Percentiles rank a stretch among this genome's conserved stretches.
These are phyloP conservation scores for Bombycilla garrulus DNA, from an alignment of 2,113 vertebrate genomes.

Conservation along the genomic window DNA sequence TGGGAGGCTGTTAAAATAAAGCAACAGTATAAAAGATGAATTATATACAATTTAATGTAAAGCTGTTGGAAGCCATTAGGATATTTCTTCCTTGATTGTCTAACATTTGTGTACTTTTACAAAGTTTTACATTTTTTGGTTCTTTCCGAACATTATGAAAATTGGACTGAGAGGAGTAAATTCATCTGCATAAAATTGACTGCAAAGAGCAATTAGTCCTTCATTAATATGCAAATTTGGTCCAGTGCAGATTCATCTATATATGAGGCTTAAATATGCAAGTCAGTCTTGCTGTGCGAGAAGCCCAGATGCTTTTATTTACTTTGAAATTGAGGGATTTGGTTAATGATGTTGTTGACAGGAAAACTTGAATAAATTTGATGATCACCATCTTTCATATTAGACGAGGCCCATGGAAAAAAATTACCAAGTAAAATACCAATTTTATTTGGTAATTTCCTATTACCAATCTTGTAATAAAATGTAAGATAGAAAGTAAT, in stretches of 20 bases:
- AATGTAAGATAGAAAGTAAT: constrained; percentile 65
- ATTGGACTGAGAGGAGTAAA: constrained; percentile 71
- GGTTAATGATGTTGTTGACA: constrained; percentile 76
- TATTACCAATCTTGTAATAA: constrained; percentile 65
- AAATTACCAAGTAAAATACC: constrained; percentile 57
- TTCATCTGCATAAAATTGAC: constrained; percentile 76
- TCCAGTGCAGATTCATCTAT: constrained; percentile 73
- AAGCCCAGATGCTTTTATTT: constrained; percentile 78
- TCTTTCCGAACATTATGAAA: constrained; percentile 67
- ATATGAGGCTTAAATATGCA: constrained; percentile 71
- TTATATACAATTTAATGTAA: constrained; percentile 45
- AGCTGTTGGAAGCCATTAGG: constrained; percentile 53
- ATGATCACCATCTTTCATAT: constrained; percentile 69
- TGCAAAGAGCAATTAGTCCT: constrained; percentile 77
- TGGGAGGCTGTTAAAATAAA: constrained; percentile 47
- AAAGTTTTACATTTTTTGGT: constrained; percentile 58
- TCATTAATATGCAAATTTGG: constrained; percentile 79
- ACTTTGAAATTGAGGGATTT: constrained; percentile 75
- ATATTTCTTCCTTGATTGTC: constrained; percentile 61
- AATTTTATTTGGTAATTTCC: constrained; percentile 69
- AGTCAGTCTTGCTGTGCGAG: constrained; percentile 68
- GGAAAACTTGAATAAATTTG: constrained; percentile 74
- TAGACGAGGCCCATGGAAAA: constrained; percentile 56
- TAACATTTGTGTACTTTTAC: constrained; percentile 42
- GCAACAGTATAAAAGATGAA: constrained; percentile 49